These are phyloP conservation scores for Drosophila insularis DNA, from an alignment of 1,140 invertebrate species.

Conservation along the genomic window DNA sequence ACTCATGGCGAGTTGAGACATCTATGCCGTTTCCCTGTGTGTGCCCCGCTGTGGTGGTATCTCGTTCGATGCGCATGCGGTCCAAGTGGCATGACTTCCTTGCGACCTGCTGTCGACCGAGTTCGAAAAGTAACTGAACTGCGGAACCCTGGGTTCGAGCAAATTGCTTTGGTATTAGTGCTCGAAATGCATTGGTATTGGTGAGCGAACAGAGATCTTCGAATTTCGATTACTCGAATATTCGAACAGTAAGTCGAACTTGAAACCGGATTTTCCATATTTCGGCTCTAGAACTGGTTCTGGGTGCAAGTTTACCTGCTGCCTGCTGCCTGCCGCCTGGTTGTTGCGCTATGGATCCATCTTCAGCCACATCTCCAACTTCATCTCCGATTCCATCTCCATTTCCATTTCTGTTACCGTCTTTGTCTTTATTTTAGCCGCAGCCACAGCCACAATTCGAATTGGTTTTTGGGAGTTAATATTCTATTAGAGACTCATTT, in stretches of 20 bases:
- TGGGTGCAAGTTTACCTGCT: constrained; percentile 55
- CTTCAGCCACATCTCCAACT: neutral
- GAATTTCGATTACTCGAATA: constrained; percentile 52
- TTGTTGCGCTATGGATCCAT: constrained; percentile 6
- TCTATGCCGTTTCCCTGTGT: constrained; percentile 15
- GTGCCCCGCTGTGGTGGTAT: neutral
- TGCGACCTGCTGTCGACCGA: constrained; percentile 40
- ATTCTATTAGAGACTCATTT: constrained; percentile 82
- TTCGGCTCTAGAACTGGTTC: constrained; percentile 44
- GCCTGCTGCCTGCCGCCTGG: constrained; percentile 1
- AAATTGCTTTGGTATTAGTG: neutral
- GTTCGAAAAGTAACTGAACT: constrained; percentile 66
- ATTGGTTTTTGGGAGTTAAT: constrained; percentile 77
- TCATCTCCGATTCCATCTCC: neutral
- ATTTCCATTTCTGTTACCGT: constrained; percentile 25
- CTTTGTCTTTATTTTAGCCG: constrained; percentile 7
- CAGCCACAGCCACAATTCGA: constrained; percentile 45
- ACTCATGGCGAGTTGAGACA: neutral
- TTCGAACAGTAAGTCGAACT: constrained; percentile 54
- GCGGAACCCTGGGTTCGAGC: constrained; percentile 34
- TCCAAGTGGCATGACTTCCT: constrained; percentile 36
- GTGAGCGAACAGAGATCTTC: constrained; percentile 64
- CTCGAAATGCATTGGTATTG: constrained; percentile 31
- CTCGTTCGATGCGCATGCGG: constrained; percentile 42
- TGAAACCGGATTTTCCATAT: constrained; percentile 52